Evolutionary conservation across 2,888 invertebrate genomes (phyloP).

Genomic region (Gordius sp.): DNA sequence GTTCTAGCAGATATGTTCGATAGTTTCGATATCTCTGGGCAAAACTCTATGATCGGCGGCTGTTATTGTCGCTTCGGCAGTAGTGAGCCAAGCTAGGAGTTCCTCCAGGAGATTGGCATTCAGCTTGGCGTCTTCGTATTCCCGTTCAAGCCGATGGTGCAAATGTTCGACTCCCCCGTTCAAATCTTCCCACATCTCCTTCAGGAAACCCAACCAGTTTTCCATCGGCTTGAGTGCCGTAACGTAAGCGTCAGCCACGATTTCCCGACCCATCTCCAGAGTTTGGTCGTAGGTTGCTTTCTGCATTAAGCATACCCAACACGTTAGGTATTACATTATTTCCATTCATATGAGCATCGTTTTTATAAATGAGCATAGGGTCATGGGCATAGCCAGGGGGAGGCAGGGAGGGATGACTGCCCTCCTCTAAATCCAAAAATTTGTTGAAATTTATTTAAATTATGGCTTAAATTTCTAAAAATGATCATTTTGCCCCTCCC

Average conservation of each 20-base stretch:
- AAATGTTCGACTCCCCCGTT: background rate
- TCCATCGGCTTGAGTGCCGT: conserved; percentile 90
- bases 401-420: no score
- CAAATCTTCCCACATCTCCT: conserved; percentile 50
- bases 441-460: no score
- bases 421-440: no score
- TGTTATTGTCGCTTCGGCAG: conserved; percentile 54
- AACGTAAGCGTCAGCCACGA: conserved; percentile 73
- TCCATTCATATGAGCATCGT: no score
- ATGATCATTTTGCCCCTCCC: no score
- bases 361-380: no score
- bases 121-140: conserved; percentile 20
- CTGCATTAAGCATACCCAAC: no score
- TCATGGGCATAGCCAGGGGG: no score
- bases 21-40: conserved; percentile 57
- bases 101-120: conserved; percentile 46
- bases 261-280: conserved; percentile 55
- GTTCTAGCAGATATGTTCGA: conserved; percentile 53
- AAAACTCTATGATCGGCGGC: conserved; percentile 58
- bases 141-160: conserved; percentile 17
- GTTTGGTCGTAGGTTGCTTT: conserved; percentile 61
- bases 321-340: no score
- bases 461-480: no score
- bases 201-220: conserved; percentile 88
- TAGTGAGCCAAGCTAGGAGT: conserved; percentile 62